Conservation (phyloP, 1,140 invertebrate genomes). For the Heliconius eleuchia region DNA sequence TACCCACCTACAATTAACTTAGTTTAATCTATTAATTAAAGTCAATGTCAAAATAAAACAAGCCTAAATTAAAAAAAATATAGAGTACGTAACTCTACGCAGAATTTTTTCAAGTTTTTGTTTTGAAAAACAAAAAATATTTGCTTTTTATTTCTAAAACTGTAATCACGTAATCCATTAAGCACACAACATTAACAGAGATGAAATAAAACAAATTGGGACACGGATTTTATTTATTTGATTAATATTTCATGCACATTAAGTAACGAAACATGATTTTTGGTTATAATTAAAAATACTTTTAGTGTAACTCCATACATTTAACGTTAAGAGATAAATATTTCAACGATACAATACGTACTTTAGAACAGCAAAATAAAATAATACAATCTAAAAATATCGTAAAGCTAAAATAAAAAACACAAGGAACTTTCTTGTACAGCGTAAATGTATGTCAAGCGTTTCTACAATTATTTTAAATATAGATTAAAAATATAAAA, state of each 20-base stretch:
- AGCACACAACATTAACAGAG: neutral
- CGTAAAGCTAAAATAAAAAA: neutral
- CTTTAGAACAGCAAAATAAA: neutral
- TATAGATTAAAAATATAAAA: neutral
- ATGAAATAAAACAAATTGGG: neutral
- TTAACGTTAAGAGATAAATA: neutral
- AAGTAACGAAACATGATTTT: neutral
- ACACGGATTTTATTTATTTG: slow-evolving; percentile 10
- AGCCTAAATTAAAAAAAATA: no score
- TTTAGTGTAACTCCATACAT: neutral
- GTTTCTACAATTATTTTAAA: neutral
- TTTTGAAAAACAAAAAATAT: no score
- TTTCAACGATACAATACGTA: neutral
- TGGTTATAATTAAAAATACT: neutral
- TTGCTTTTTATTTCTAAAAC: no score
- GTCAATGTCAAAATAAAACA: no score
- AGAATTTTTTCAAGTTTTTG: no score
- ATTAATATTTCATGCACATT: neutral
- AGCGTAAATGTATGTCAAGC: slow-evolving; percentile 7
- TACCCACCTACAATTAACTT: no score
- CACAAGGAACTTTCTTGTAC: slow-evolving; percentile 3
- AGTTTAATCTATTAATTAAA: no score
- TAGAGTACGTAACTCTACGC: no score
- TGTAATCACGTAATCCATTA: no score
- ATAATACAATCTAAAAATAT: neutral